phyloP scores from a whole-genome alignment of 2,888 invertebrate species.

The Idaea straminata region DNA sequence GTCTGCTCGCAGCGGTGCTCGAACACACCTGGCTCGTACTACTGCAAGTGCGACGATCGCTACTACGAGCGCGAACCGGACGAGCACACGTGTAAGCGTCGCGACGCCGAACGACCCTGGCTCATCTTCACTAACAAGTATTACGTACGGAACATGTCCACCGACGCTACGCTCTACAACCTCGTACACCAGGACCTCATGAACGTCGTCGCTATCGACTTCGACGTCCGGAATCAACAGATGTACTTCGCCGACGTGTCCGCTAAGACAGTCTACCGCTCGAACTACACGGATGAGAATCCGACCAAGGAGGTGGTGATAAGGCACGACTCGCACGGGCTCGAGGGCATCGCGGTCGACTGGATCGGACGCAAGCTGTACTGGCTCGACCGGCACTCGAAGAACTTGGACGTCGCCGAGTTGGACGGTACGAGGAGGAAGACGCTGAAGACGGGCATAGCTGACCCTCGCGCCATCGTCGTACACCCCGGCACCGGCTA shows the following conservation, averaged over 20 bases:
- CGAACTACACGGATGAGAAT: slow-evolving; percentile 78
- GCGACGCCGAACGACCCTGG: slow-evolving; percentile 91
- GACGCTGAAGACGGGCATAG: slow-evolving; percentile 92
- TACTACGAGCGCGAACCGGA: slow-evolving; percentile 93
- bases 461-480: slow-evolving; percentile 96
- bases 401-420: slow-evolving; percentile 97
- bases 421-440: slow-evolving; percentile 94
- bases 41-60: slow-evolving; percentile 96
- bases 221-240: slow-evolving; percentile 90
- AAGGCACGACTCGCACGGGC: slow-evolving; percentile 94
- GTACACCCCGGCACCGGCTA: slow-evolving; percentile 97
- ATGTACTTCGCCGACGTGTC: slow-evolving; percentile 98
- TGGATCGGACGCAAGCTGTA: slow-evolving; percentile 98
- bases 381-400: slow-evolving; percentile 97
- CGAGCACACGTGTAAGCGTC: slow-evolving; percentile 94
- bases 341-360: slow-evolving; percentile 98
- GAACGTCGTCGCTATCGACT: slow-evolving; percentile 98
- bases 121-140: slow-evolving; percentile 97
- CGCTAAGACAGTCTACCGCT: slow-evolving; percentile 95
- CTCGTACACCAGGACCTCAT: slow-evolving; percentile 96
- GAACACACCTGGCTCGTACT: slow-evolving; percentile 96
- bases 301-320: slow-evolving; percentile 91
- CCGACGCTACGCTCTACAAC: slow-evolving; percentile 91
- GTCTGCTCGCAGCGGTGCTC: slow-evolving; percentile 97
- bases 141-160: slow-evolving; percentile 97